Conservation (phyloP, 2,113 vertebrate genomes). For the Rhabdornis inornatus region DNA sequence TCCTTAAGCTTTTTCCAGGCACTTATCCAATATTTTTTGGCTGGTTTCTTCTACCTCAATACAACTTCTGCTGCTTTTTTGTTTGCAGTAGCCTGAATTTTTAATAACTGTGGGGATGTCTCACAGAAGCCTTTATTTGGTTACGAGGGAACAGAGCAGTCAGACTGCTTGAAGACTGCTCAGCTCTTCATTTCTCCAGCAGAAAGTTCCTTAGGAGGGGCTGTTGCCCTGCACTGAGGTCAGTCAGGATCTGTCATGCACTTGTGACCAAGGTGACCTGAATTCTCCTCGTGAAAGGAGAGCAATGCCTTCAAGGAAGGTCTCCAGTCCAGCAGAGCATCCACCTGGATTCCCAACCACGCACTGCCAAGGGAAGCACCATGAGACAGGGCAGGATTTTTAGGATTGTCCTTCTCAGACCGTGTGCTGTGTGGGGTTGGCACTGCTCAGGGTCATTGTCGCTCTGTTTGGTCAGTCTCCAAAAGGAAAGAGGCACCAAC, state of each 20-base stretch:
- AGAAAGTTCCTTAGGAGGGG: not conserved
- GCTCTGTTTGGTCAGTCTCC: not conserved
- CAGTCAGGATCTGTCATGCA: not conserved
- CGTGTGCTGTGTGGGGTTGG: not conserved
- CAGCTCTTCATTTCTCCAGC: not conserved
- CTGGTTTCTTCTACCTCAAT: not conserved
- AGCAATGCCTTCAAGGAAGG: not conserved
- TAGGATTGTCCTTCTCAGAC: not conserved
- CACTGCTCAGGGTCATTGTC: not conserved
- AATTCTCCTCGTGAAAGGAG: not conserved
- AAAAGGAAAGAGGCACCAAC: not conserved
- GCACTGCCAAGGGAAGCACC: accelerated
- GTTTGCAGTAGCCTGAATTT: slow-evolving; percentile 37
- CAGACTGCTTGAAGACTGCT: not conserved
- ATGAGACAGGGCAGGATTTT: not conserved
- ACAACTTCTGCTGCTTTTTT: slow-evolving; percentile 33
- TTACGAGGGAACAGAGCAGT: not conserved
- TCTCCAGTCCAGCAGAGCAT: not conserved
- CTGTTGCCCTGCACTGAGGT: not conserved
- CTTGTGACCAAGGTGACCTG: accelerated
- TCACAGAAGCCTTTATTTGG: slow-evolving; percentile 23
- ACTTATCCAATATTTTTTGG: slow-evolving; percentile 8
- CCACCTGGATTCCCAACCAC: not conserved
- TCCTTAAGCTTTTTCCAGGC: slow-evolving; percentile 26
- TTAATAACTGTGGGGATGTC: not conserved